These are phyloP conservation scores for Casuarius casuarius DNA, from an alignment of 2,113 vertebrate genomes.

Conservation along the genomic window DNA sequence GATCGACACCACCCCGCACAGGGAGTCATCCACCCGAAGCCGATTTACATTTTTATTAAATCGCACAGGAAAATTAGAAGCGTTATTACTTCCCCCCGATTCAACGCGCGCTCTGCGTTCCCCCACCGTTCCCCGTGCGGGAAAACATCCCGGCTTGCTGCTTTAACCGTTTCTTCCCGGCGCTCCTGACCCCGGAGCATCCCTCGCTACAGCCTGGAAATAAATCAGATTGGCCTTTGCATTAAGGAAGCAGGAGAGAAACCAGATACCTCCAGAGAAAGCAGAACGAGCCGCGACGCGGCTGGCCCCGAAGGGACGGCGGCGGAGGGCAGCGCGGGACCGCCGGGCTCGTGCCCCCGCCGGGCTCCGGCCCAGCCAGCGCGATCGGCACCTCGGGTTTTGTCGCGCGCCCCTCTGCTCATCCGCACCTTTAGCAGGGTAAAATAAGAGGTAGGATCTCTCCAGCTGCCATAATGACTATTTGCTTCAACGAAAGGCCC, in stretches of 20 bases:
- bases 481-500: neutral
- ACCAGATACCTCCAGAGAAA: neutral
- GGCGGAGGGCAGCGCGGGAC: neutral
- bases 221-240: neutral
- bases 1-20: constrained; percentile 50
- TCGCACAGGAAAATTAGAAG: constrained; percentile 75
- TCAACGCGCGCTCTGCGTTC: constrained; percentile 5
- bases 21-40: constrained; percentile 26
- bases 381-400: no score
- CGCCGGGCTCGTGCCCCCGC: no score
- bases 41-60: constrained; percentile 81
- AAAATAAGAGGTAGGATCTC: neutral
- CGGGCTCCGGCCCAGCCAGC: no score
- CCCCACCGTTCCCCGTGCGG: neutral
- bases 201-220: neutral
- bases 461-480: neutral
- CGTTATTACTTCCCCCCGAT: constrained; percentile 40
- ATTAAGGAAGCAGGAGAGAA: neutral
- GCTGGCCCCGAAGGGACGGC: neutral
- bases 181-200: neutral
- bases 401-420: neutral
- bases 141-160: constrained; percentile 35
- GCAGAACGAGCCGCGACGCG: neutral
- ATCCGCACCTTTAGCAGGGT: neutral
- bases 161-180: constrained; percentile 27